Conservation (phyloP, 2,797 vertebrate species). For the Xiphophorus birchmanni region DNA sequence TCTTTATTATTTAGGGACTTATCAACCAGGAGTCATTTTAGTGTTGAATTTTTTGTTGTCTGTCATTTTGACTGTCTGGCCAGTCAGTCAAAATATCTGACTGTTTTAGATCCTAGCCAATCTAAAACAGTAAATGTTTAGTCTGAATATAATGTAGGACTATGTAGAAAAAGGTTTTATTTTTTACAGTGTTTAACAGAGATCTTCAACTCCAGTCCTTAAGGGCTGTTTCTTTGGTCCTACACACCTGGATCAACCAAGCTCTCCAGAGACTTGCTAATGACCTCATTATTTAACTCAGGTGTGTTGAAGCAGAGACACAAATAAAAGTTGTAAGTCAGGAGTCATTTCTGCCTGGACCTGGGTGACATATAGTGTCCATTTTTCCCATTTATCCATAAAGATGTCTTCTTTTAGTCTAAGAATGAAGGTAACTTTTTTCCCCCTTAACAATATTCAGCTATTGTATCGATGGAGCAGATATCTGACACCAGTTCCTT, state of each 20-base stretch:
- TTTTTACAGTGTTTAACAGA: no score
- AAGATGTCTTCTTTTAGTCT: no score
- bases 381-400: no score
- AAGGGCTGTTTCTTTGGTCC: background rate
- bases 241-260: background rate
- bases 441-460: no score
- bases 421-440: no score
- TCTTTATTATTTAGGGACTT: background rate
- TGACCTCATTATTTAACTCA: background rate
- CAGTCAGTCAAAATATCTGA: no score
- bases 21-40: background rate
- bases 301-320: background rate
- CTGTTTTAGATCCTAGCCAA: background rate
- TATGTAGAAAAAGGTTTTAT: background rate
- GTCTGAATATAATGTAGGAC: background rate
- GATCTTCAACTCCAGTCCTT: background rate
- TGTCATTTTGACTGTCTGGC: no score
- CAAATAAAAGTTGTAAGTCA: background rate
- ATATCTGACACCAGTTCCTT: no score
- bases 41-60: no score
- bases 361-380: no score
- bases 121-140: background rate
- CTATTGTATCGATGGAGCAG: no score
- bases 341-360: background rate
- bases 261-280: background rate